These are phyloP conservation scores for Bungarus multicinctus DNA, from an alignment of 2,113 vertebrate genomes.

Conservation along the genomic window DNA sequence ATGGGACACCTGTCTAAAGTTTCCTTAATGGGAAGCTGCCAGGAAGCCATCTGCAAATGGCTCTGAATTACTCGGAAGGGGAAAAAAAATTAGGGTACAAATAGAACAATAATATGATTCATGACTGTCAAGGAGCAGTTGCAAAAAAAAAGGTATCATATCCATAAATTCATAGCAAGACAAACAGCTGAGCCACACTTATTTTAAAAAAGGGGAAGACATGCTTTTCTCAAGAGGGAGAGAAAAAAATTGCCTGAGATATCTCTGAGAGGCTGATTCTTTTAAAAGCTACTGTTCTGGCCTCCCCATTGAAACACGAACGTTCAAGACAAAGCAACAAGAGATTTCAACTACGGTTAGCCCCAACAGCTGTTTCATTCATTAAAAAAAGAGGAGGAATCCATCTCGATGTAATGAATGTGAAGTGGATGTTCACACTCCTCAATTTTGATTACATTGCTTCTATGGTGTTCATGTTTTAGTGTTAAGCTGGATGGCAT, in stretches of 20 bases:
- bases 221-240: not conserved
- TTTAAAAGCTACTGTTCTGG: constrained; percentile 9
- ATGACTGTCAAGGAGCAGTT: not conserved
- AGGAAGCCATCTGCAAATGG: not conserved
- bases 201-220: not conserved
- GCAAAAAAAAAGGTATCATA: not conserved
- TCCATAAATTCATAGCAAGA: not conserved
- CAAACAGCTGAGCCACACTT: not conserved
- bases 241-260: not conserved
- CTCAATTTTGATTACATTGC: not conserved
- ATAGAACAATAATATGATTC: not conserved
- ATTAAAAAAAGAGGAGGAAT: constrained; percentile 39
- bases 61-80: not conserved
- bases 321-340: constrained; percentile 41
- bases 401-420: constrained; percentile 38
- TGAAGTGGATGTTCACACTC: constrained; percentile 31
- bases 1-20: not conserved
- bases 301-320: constrained; percentile 25
- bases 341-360: constrained; percentile 18
- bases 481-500: not conserved
- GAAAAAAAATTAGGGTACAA: not conserved
- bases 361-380: constrained; percentile 41
- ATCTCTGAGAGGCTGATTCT: constrained; percentile 16
- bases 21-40: not conserved
- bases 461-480: not conserved